A percentile compares a stretch with the other conserved stretches of the same genome.
Conservation (phyloP, 2,113 vertebrate genomes). For the Tragelaphus scriptus region DNA sequence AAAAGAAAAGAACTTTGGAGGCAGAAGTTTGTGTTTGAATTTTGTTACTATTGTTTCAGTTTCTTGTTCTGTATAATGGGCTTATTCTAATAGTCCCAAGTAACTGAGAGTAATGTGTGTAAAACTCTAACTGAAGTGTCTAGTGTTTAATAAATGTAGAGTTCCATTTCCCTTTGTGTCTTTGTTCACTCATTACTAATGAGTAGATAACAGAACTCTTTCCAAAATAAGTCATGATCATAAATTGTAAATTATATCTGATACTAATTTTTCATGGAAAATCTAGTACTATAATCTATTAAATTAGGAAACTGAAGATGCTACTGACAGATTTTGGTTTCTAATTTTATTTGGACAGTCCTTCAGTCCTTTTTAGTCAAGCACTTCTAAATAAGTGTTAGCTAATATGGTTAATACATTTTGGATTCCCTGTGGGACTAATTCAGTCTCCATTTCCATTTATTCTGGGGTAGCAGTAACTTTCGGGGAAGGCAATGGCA, state of each 20-base stretch:
- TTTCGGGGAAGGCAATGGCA: neutral
- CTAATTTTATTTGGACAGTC: slow-evolving; percentile 20
- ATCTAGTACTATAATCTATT: neutral
- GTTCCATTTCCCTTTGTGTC: neutral
- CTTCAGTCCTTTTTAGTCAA: neutral
- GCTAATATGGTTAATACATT: neutral
- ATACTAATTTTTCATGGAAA: slow-evolving; percentile 20
- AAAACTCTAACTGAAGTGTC: neutral
- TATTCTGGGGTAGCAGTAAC: neutral
- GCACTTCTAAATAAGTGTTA: slow-evolving; percentile 15
- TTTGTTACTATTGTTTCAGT: neutral
- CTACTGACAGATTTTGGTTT: slow-evolving; percentile 15
- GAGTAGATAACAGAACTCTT: neutral
- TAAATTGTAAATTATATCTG: neutral
- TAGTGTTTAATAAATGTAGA: neutral
- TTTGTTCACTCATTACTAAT: neutral
- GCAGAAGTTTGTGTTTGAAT: neutral
- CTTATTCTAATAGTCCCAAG: neutral
- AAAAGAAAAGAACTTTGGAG: neutral
- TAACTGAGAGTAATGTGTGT: neutral
- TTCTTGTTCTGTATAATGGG: neutral
- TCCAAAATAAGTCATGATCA: neutral
- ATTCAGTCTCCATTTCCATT: neutral
- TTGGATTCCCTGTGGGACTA: neutral
- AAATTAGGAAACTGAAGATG: neutral